Conservation (phyloP, 2,888 invertebrate species). For the Desoria tigrina region DNA sequence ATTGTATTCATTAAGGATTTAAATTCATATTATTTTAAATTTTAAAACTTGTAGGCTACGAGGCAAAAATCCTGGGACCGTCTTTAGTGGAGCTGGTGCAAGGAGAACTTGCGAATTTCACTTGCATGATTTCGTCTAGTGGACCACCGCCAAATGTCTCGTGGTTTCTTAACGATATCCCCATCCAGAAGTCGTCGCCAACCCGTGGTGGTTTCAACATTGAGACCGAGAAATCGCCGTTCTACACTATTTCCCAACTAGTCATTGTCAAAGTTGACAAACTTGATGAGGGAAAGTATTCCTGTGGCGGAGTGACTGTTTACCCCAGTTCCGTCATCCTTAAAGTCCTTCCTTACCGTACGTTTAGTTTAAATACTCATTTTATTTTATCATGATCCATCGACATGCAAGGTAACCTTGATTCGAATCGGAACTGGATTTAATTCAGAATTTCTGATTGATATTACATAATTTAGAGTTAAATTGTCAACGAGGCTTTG, state of each 20-base stretch:
- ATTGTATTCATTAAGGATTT: no score
- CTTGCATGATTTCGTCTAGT: conserved; percentile 45
- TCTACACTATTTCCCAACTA: conserved; percentile 43
- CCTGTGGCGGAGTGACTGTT: conserved; percentile 47
- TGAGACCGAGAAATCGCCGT: conserved; percentile 43
- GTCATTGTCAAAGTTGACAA: conserved; percentile 43
- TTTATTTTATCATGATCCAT: no score
- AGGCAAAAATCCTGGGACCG: conserved; percentile 49
- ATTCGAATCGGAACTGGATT: no score
- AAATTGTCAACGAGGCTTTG: no score
- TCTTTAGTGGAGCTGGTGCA: conserved; percentile 30
- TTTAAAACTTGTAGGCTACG: conserved; percentile 39
- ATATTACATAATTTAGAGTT: no score
- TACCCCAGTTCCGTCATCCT: conserved; percentile 44
- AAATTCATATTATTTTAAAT: no score
- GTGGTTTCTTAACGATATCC: conserved; percentile 50
- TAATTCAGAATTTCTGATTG: no score
- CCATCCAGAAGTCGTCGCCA: conserved; percentile 35
- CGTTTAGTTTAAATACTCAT: no score
- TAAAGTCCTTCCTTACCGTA: conserved; percentile 34
- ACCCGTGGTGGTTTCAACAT: conserved; percentile 45
- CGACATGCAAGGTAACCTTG: no score
- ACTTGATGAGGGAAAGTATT: conserved; percentile 46
- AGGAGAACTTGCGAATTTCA: conserved; percentile 46
- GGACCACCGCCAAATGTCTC: conserved; percentile 45